Percentiles rank a stretch among this genome's conserved stretches.
These are phyloP conservation scores for Pararge aegeria DNA, from an alignment of 1,140 invertebrate species.

Conservation along the genomic window DNA sequence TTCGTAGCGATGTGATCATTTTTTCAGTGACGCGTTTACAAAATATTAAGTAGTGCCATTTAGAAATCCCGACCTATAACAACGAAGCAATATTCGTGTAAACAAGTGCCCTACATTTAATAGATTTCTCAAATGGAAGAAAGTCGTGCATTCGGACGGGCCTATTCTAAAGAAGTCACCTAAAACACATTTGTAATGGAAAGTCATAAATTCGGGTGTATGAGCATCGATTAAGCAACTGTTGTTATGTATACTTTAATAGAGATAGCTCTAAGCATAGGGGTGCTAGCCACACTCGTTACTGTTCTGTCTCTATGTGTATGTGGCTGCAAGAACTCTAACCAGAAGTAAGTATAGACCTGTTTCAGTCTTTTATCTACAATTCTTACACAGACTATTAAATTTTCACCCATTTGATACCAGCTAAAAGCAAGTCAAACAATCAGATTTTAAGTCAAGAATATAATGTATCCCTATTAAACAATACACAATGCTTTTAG, in stretches of 20 bases:
- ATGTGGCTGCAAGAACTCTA: conserved; percentile 75
- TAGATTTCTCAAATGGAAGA: conserved; percentile 69
- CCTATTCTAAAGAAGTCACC: conserved; percentile 61
- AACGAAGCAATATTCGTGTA: conserved; percentile 14
- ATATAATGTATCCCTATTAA: no score
- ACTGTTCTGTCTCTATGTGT: conserved; percentile 67
- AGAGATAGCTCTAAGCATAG: conserved; percentile 66
- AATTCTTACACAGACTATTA: neutral
- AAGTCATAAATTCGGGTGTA: conserved; percentile 28
- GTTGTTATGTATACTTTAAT: conserved; percentile 70
- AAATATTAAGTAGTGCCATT: neutral
- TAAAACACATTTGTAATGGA: conserved; percentile 52
- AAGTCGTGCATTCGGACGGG: conserved; percentile 51
- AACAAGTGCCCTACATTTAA: conserved; percentile 64
- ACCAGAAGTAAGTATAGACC: conserved; percentile 72
- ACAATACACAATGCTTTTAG: no score
- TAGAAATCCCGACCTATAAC: neutral
- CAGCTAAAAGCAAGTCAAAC: no score
- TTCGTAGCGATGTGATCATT: neutral
- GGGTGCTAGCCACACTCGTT: conserved; percentile 63
- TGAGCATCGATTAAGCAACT: conserved; percentile 48
- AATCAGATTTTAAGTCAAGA: no score
- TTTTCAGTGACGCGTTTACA: neutral
- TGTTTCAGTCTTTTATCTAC: neutral
- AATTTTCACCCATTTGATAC: no score